Evolutionary conservation across 2,888 invertebrate genomes (phyloP).

Genomic region (Harpalus rubripes): DNA sequence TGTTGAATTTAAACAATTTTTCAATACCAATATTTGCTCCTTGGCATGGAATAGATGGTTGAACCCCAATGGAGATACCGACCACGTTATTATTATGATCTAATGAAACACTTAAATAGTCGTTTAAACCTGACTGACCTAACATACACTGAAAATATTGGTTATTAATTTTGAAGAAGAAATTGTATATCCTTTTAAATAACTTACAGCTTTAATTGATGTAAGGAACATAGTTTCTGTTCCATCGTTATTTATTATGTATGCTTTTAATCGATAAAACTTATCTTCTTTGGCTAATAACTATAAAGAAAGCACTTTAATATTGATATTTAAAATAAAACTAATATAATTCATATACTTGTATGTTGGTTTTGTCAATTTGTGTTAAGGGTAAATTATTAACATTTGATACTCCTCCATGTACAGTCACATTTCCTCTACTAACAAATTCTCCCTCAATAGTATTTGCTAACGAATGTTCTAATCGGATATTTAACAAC

Average conservation of each 20-base stretch:
- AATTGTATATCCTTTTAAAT: conserved; percentile 2
- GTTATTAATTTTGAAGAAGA: background rate
- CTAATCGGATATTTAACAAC: conserved; percentile 85
- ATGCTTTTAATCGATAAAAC: conserved; percentile 87
- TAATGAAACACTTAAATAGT: conserved; percentile 88
- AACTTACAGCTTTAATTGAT: conserved; percentile 87
- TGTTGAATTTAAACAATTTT: conserved; percentile 83
- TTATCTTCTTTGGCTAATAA: conserved; percentile 83
- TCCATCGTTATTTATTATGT: conserved; percentile 84
- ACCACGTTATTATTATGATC: conserved; percentile 89
- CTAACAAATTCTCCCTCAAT: conserved; percentile 80
- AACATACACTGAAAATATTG: conserved; percentile 82
- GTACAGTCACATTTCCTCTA: conserved; percentile 85
- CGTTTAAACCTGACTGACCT: conserved; percentile 87
- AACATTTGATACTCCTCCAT: conserved; percentile 84
- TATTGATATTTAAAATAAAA: background rate
- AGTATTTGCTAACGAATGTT: conserved; percentile 83
- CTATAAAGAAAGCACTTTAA: conserved; percentile 76
- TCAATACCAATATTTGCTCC: conserved; percentile 76
- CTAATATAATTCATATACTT: conserved; percentile 75
- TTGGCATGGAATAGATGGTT: conserved; percentile 77
- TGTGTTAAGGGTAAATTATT: conserved; percentile 82
- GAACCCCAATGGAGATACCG: conserved; percentile 82
- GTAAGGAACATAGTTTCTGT: conserved; percentile 85
- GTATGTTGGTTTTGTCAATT: conserved; percentile 80